Evolutionary conservation across 2,113 vertebrate species (phyloP).

Genomic region (Pampusana beccarii): DNA sequence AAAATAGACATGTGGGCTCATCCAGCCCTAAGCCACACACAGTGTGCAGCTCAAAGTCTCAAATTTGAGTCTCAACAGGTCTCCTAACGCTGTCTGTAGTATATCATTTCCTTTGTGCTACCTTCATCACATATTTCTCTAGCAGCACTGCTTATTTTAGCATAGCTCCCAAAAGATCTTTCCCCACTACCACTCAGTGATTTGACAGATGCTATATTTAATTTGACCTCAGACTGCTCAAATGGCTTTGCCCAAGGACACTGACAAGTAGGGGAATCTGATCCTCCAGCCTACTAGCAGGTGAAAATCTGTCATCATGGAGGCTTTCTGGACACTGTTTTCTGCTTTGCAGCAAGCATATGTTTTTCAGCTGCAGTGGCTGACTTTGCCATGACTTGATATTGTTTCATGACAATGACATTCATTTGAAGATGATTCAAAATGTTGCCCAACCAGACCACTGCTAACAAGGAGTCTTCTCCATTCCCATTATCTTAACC

Average conservation of each 20-base stretch:
- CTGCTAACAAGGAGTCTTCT: neutral
- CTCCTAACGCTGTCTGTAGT: neutral
- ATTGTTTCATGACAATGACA: neutral
- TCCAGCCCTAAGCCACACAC: fast-evolving
- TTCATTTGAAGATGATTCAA: neutral
- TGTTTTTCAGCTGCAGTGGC: neutral
- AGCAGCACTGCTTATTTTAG: neutral
- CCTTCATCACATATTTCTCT: neutral
- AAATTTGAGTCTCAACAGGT: neutral
- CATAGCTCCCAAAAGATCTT: neutral
- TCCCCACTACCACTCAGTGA: neutral
- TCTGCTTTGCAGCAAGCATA: neutral
- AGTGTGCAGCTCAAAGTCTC: neutral
- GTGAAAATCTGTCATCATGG: neutral
- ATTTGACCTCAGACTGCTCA: neutral
- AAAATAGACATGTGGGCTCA: neutral
- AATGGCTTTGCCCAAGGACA: neutral
- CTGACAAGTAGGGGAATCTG: neutral
- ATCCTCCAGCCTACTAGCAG: neutral
- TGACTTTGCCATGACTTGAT: neutral
- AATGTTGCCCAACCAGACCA: neutral
- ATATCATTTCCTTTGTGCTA: neutral
- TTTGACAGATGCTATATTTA: neutral
- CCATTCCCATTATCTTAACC: neutral
- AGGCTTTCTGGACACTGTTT: neutral